Percentiles rank a stretch among this genome's conserved stretches.
phyloP scores from a whole-genome alignment of 2,797 vertebrate genomes.

The Astyanax mexicanus region DNA sequence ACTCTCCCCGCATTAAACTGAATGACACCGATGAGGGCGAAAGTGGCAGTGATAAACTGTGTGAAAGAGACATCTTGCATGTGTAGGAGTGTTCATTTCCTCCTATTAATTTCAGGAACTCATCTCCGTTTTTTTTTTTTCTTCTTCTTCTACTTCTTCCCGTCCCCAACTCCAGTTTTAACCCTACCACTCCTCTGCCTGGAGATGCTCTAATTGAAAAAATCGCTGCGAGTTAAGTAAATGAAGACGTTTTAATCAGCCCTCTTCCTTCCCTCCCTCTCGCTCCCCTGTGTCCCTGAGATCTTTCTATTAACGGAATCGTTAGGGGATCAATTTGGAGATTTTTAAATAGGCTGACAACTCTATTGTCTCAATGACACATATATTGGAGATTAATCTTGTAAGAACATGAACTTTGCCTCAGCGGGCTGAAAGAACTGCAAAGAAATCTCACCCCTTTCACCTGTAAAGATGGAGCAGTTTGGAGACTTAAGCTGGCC shows the following conservation, averaged over 20 bases:
- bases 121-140: slow-evolving; percentile 62
- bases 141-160: no score
- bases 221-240: slow-evolving; percentile 87
- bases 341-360: slow-evolving; percentile 72
- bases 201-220: slow-evolving; percentile 86
- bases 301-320: slow-evolving; percentile 82
- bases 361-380: slow-evolving; percentile 70
- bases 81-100: slow-evolving; percentile 82
- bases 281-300: slow-evolving; percentile 73
- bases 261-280: slow-evolving; percentile 64
- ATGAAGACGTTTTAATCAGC: slow-evolving; percentile 87
- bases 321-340: slow-evolving; percentile 78
- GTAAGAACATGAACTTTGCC: slow-evolving; percentile 65
- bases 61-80: slow-evolving; percentile 74
- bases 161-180: slow-evolving; percentile 79
- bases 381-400: slow-evolving; percentile 68
- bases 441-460: slow-evolving; percentile 35
- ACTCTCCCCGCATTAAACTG: slow-evolving; percentile 60
- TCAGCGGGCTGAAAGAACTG: slow-evolving; percentile 45
- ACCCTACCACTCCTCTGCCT: slow-evolving; percentile 81
- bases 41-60: slow-evolving; percentile 76
- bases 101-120: slow-evolving; percentile 83
- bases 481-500: slow-evolving; percentile 4
- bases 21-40: slow-evolving; percentile 63
- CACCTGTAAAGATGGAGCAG: slow-evolving; percentile 42